phyloP scores from a whole-genome alignment of 37 sponge, comb jelly and placozoan species.

The Bolinopsis microptera region DNA sequence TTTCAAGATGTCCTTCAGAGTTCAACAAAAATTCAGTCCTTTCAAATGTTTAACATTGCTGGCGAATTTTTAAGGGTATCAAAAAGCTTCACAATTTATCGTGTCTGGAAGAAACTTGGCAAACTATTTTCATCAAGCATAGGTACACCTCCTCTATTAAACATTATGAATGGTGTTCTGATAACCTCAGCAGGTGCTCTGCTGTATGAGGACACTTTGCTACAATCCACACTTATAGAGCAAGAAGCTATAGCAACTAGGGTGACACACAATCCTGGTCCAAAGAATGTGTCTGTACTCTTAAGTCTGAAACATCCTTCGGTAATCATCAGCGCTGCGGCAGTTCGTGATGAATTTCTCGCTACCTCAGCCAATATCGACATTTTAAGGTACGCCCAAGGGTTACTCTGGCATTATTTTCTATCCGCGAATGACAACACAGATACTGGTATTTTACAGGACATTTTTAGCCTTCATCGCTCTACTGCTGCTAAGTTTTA shows the following conservation, averaged over 20 bases:
- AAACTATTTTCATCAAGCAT: neutral
- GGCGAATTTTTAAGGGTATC: neutral
- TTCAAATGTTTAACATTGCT: neutral
- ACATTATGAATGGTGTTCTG: neutral
- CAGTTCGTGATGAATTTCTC: neutral
- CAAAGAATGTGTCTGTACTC: neutral
- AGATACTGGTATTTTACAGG: neutral
- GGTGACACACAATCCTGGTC: neutral
- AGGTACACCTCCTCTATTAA: neutral
- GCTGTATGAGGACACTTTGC: neutral
- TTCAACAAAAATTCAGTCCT: neutral
- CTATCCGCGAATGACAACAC: neutral
- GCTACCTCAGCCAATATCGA: neutral
- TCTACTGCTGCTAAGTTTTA: neutral
- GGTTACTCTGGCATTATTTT: neutral
- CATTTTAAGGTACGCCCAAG: neutral
- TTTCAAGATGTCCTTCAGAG: neutral
- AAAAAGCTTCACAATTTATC: neutral
- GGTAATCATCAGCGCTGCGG: neutral
- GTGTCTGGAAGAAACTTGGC: slow-evolving; percentile 38
- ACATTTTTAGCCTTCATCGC: neutral
- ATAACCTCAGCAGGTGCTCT: neutral
- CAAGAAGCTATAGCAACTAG: neutral
- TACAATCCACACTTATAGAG: neutral
- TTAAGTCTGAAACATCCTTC: slow-evolving; percentile 31